Evolutionary conservation across 1,140 invertebrate species (phyloP).

Genomic region (Cotesia vestalis): DNA sequence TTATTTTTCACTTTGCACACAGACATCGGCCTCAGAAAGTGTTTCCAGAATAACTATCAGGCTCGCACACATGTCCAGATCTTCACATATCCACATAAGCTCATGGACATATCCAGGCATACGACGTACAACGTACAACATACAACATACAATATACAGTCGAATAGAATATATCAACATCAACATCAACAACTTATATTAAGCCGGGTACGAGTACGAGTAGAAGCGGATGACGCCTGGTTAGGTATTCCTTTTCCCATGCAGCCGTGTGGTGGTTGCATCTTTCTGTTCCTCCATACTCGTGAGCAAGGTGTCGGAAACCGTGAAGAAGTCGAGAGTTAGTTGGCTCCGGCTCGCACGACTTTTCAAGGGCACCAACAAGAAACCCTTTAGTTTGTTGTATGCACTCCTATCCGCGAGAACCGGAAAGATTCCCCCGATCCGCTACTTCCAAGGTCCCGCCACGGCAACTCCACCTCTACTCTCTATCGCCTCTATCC

Average conservation of each 20-base stretch:
- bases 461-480: constrained; percentile 15
- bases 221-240: constrained; percentile 9
- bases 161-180: background rate
- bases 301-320: constrained; percentile 40
- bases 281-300: too few relatives aligned
- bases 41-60: background rate
- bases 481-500: constrained; percentile 9
- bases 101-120: too few relatives aligned
- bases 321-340: constrained; percentile 35
- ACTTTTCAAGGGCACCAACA: constrained; percentile 48
- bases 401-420: constrained; percentile 50
- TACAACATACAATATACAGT: constrained; percentile 20
- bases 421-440: constrained; percentile 67
- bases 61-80: background rate
- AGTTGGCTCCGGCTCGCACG: constrained; percentile 26
- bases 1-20: constrained; percentile 41
- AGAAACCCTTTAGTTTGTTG: constrained; percentile 47
- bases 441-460: constrained; percentile 65
- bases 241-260: constrained; percentile 12
- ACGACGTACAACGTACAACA: background rate
- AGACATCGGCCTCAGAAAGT: constrained; percentile 29
- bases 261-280: background rate
- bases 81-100: constrained; percentile 1
- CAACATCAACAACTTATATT: too few relatives aligned
- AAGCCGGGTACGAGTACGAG: background rate